phyloP scores from a whole-genome alignment of 2,797 vertebrate species.

The Periparus ater region DNA sequence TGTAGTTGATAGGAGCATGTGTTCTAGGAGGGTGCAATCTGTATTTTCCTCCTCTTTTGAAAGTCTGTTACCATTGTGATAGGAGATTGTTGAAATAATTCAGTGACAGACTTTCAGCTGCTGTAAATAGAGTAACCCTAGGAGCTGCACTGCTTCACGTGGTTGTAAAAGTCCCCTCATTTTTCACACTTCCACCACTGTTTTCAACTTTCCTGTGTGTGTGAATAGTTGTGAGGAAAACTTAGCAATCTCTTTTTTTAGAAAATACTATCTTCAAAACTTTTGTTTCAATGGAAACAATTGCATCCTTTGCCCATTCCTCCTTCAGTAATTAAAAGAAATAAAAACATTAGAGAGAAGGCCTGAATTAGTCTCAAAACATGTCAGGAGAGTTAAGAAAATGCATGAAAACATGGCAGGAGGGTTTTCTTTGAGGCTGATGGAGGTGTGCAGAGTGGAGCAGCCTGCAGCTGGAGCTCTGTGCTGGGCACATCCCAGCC shows the following conservation, averaged over 20 bases:
- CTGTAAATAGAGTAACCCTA: background rate
- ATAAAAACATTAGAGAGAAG: too few species aligned
- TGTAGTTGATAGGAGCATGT: accelerated
- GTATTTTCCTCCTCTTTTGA: background rate
- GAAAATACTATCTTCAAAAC: background rate
- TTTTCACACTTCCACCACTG: background rate
- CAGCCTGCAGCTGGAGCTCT: background rate
- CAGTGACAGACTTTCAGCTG: background rate
- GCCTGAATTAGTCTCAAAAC: background rate
- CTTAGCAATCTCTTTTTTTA: background rate
- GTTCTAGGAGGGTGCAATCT: background rate
- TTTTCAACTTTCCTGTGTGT: background rate
- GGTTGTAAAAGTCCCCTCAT: background rate
- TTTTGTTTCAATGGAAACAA: background rate
- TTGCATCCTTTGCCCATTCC: background rate
- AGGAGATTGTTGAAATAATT: background rate
- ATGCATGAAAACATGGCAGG: background rate
- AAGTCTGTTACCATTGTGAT: background rate
- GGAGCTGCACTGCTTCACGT: background rate
- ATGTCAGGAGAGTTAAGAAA: background rate
- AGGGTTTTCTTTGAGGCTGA: background rate
- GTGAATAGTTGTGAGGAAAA: background rate
- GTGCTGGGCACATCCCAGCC: background rate
- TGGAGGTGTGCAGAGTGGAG: background rate
- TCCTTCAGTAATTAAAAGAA: background rate